These are phyloP conservation scores for Tachystola acroxantha DNA, from an alignment of 2,888 invertebrate species.

Conservation along the genomic window DNA sequence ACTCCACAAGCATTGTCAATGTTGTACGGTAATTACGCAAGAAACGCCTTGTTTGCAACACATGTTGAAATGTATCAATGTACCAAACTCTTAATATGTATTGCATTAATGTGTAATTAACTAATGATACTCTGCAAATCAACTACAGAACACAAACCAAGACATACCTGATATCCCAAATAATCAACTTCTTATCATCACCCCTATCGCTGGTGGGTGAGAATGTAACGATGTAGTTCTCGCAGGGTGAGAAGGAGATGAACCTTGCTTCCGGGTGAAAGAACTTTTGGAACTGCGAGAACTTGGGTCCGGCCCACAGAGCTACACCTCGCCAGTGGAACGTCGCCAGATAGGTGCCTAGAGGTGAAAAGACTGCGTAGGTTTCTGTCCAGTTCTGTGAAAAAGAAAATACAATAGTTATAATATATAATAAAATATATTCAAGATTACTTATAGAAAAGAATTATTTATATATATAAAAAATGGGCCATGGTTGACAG, in stretches of 20 bases:
- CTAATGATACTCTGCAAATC: no score
- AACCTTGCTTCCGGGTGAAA: constrained; percentile 94
- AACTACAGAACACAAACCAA: no score
- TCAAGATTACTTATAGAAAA: no score
- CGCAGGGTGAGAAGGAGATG: constrained; percentile 98
- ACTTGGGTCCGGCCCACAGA: constrained; percentile 97
- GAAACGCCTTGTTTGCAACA: no score
- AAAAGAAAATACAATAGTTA: no score
- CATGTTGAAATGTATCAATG: no score
- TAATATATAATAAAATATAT: not conserved
- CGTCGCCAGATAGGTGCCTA: constrained; percentile 97
- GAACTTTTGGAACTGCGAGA: constrained; percentile 94
- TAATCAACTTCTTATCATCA: constrained; percentile 90
- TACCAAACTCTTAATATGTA: no score
- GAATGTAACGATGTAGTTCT: constrained; percentile 97
- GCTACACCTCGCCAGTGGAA: constrained; percentile 97
- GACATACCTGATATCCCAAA: constrained; percentile 98
- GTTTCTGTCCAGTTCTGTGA: constrained; percentile 95
- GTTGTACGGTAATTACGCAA: no score
- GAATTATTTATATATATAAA: no score
- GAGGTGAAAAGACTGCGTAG: constrained; percentile 97
- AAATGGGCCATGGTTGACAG: no score
- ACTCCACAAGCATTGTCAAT: no score
- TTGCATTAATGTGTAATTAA: no score
- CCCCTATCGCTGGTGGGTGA: constrained; percentile 87